These are phyloP conservation scores for Florisuga fusca DNA, from an alignment of 2,797 vertebrate genomes.

Conservation along the genomic window DNA sequence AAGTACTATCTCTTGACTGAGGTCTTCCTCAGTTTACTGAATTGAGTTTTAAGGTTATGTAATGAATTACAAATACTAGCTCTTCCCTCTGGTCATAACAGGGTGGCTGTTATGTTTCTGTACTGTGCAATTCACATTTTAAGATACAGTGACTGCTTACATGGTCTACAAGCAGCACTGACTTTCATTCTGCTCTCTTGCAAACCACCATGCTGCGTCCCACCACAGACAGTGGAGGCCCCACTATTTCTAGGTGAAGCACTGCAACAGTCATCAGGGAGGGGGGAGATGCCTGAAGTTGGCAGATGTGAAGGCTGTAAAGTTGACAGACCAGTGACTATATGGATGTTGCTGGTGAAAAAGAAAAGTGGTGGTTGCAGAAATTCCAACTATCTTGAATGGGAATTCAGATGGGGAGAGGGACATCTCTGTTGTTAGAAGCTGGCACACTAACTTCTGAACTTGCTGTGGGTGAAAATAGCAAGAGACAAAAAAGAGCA, in stretches of 20 bases:
- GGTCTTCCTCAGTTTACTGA: background rate
- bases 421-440: background rate
- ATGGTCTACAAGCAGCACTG: background rate
- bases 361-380: background rate
- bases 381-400: background rate
- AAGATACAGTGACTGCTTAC: background rate
- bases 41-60: background rate
- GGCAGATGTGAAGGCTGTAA: background rate
- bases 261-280: background rate
- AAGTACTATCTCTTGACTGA: background rate
- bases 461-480: background rate
- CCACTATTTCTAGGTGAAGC: background rate
- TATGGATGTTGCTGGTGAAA: background rate
- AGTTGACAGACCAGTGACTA: background rate
- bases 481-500: background rate
- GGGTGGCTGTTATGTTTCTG: background rate
- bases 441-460: rapidly evolving
- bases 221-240: background rate
- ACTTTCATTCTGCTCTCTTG: background rate
- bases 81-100: background rate
- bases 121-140: background rate
- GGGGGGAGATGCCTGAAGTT: background rate
- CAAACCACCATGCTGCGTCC: background rate
- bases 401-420: background rate
- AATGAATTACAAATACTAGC: background rate